phyloP scores from a whole-genome alignment of 2,888 invertebrate genomes.

The Lathronympha strigana region DNA sequence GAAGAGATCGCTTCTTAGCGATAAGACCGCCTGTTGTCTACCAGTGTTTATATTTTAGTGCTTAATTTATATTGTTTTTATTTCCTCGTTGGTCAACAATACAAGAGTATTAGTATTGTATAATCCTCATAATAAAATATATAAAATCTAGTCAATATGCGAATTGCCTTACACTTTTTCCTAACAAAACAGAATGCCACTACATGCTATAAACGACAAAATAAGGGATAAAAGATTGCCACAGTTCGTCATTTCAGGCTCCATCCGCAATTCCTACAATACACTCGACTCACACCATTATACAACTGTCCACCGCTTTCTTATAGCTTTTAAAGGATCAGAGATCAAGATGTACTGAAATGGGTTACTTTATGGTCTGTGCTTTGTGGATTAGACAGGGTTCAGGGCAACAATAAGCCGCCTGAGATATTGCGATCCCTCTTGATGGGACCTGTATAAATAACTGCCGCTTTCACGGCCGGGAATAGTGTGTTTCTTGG shows the following conservation, averaged over 20 bases:
- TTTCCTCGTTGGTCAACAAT: too few relatives aligned
- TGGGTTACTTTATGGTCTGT: not conserved
- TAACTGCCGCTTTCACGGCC: conserved; percentile 27
- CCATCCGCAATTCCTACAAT: not conserved
- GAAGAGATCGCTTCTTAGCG: too few relatives aligned
- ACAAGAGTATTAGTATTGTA: too few relatives aligned
- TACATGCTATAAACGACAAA: conserved; percentile 9
- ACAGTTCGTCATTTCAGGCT: conserved; percentile 6
- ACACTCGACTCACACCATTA: not conserved
- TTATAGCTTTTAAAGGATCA: not conserved
- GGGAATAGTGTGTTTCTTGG: conserved; percentile 20
- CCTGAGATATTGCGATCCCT: conserved; percentile 19
- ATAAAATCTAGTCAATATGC: not conserved
- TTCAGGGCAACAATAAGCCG: conserved; percentile 13
- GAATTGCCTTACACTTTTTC: not conserved
- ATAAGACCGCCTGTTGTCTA: too few relatives aligned
- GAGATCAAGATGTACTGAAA: not conserved
- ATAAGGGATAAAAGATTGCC: conserved; percentile 30
- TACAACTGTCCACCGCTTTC: not conserved
- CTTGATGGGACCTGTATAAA: conserved; percentile 30
- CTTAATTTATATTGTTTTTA: too few relatives aligned
- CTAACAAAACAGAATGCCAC: not conserved
- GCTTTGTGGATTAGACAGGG: not conserved
- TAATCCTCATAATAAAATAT: too few relatives aligned
- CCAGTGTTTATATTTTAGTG: too few relatives aligned